A percentile compares a stretch with the other conserved stretches of the same genome.
Conservation (phyloP, 2,797 vertebrate species). For the Sebastes baramenuke region DNA sequence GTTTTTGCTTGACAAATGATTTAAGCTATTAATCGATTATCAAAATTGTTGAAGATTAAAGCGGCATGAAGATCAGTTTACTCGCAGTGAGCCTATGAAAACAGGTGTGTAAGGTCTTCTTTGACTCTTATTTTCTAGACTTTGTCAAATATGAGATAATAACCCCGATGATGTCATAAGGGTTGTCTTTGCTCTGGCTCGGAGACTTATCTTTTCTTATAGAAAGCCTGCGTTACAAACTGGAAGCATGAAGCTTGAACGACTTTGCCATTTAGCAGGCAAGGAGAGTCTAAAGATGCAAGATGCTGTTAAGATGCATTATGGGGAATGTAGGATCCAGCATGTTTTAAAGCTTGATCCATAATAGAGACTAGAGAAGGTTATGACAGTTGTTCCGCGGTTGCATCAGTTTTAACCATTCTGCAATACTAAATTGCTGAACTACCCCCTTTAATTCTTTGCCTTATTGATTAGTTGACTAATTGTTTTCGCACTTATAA, state of each 20-base stretch:
- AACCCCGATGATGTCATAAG: not conserved
- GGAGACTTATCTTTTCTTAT: too few species aligned
- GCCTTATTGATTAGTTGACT: not conserved
- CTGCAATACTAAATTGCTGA: not conserved
- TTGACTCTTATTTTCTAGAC: not conserved
- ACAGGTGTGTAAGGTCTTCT: not conserved
- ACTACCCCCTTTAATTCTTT: not conserved
- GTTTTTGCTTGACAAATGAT: too few species aligned
- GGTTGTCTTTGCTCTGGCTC: not conserved
- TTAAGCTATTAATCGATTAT: too few species aligned
- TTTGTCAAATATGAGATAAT: not conserved
- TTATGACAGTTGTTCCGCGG: not conserved
- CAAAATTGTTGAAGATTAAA: too few species aligned
- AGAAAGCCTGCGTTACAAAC: not conserved
- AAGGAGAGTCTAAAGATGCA: not conserved
- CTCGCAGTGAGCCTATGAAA: rapidly evolving
- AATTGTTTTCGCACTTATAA: not conserved
- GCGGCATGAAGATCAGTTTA: too few species aligned
- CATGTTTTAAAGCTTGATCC: not conserved
- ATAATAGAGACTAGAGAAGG: not conserved
- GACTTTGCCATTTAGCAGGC: not conserved
- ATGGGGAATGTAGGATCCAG: not conserved
- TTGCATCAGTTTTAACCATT: not conserved
- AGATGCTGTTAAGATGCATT: not conserved
- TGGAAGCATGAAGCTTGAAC: not conserved